These are phyloP conservation scores for Pimpla rufipes DNA, from an alignment of 2,888 invertebrate species.

Conservation along the genomic window DNA sequence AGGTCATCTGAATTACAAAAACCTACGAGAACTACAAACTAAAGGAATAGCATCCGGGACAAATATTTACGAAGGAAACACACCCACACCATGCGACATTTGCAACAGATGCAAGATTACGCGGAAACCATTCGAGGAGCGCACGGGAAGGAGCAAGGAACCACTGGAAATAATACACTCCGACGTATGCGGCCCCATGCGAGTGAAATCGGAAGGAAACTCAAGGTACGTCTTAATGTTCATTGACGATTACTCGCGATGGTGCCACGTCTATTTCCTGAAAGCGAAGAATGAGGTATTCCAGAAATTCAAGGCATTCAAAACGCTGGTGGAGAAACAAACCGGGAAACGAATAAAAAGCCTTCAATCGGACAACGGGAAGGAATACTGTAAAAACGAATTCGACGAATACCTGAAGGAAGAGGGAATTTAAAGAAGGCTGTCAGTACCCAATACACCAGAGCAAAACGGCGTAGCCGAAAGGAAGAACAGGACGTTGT, in stretches of 20 bases:
- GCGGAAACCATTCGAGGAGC: constrained; percentile 20
- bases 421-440: constrained; percentile 73
- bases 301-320: constrained; percentile 63
- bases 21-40: not conserved
- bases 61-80: not conserved
- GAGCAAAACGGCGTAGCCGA: constrained; percentile 79
- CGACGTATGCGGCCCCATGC: constrained; percentile 74
- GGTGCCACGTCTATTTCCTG: constrained; percentile 72
- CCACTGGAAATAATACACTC: constrained; percentile 72
- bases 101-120: constrained; percentile 17
- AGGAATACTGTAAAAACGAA: constrained; percentile 69
- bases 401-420: constrained; percentile 71
- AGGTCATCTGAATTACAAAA: constrained; percentile 35
- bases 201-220: constrained; percentile 63
- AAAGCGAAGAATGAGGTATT: constrained; percentile 70
- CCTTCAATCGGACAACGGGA: constrained; percentile 73
- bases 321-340: constrained; percentile 67
- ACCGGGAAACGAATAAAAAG: constrained; percentile 67
- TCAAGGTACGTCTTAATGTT: constrained; percentile 73
- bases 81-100: constrained; percentile 16
- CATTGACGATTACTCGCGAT: constrained; percentile 73
- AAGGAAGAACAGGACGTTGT: constrained; percentile 69
- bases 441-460: constrained; percentile 74
- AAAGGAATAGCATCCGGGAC: constrained; percentile 9
- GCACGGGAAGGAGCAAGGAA: constrained; percentile 5